These are phyloP conservation scores for Corythornis cristatus DNA, from an alignment of 2,113 vertebrate species.

Conservation along the genomic window DNA sequence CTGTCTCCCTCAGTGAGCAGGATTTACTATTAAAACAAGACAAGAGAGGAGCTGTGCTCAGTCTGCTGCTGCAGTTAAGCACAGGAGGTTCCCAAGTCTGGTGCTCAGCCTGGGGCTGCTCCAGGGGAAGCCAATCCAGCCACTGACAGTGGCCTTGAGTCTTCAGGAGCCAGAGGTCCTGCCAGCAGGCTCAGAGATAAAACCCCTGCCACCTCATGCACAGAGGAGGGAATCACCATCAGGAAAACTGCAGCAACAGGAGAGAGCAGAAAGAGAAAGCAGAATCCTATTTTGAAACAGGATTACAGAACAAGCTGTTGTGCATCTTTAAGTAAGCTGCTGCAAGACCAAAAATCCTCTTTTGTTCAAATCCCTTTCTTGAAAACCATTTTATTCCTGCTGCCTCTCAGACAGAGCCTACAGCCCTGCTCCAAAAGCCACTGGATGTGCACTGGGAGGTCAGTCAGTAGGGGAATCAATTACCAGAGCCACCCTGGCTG, in stretches of 20 bases:
- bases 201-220: background rate
- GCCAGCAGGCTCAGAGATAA: background rate
- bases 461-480: background rate
- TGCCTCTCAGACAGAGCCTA: background rate
- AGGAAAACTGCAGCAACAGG: background rate
- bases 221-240: background rate
- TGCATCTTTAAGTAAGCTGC: background rate
- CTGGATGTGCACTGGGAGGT: fast-evolving
- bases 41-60: background rate
- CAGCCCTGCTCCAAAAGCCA: background rate
- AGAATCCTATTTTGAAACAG: background rate
- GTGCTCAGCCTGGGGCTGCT: background rate
- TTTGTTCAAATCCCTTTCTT: background rate
- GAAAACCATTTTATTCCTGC: background rate
- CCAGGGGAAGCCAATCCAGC: background rate
- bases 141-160: background rate
- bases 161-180: background rate
- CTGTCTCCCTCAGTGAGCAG: background rate
- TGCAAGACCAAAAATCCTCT: background rate
- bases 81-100: too few species aligned
- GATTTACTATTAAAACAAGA: background rate
- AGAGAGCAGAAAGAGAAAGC: background rate
- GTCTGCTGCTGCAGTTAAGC: background rate
- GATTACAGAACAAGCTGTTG: background rate
- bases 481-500: background rate